Conservation (phyloP, 2,113 vertebrate species). For the Loxodonta africana region DNA sequence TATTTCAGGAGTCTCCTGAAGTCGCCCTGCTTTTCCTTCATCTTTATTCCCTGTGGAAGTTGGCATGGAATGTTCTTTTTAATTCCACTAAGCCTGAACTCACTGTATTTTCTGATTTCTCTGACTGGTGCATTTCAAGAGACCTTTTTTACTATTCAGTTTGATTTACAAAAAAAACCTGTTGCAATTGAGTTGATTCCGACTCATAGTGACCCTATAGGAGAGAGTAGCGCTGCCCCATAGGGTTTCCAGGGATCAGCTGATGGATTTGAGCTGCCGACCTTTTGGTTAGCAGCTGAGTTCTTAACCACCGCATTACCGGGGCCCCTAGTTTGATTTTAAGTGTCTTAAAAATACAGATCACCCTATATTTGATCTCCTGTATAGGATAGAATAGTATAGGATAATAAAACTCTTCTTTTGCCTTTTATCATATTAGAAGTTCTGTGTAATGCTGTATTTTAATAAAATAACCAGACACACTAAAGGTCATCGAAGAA, state of each 20-base stretch:
- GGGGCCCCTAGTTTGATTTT: neutral
- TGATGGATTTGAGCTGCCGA: too few species aligned
- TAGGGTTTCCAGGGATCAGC: too few species aligned
- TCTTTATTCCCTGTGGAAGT: neutral
- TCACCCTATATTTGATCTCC: neutral
- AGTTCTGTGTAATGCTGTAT: neutral
- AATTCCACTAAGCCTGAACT: neutral
- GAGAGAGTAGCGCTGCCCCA: too few species aligned
- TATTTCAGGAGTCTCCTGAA: neutral
- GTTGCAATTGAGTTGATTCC: too few species aligned
- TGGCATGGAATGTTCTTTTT: accelerated
- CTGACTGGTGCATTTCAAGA: neutral
- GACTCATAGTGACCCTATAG: too few species aligned
- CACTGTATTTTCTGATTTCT: neutral
- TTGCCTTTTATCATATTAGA: neutral
- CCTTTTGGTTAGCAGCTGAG: too few species aligned
- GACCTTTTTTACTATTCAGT: neutral
- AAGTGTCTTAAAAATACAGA: neutral
- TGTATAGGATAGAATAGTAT: neutral
- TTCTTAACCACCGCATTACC: too few species aligned
- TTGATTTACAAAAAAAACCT: neutral
- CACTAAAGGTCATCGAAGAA: neutral
- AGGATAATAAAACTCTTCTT: neutral
- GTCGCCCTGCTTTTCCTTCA: neutral
- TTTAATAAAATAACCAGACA: neutral